Evolutionary conservation across 2,113 vertebrate species (phyloP).

Genomic region (Amia ocellicauda): DNA sequence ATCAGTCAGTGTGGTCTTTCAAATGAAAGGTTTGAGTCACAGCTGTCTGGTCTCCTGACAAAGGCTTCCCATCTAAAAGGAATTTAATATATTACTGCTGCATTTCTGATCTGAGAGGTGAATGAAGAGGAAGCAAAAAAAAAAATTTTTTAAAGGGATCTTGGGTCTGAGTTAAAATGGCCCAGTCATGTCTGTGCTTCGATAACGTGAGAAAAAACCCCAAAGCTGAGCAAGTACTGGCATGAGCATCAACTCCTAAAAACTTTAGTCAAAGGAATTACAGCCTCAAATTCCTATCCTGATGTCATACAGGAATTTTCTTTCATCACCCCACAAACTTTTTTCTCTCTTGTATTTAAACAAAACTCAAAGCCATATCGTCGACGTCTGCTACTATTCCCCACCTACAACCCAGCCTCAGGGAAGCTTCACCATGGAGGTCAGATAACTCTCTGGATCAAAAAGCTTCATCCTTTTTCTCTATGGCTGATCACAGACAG

Average conservation of each 20-base stretch:
- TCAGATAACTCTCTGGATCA: no score
- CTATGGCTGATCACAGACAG: no score
- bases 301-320: slow-evolving; percentile 25
- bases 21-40: slow-evolving; percentile 1
- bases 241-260: slow-evolving; percentile 21
- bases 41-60: neutral
- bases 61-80: neutral
- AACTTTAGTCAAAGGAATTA: neutral
- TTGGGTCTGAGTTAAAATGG: neutral
- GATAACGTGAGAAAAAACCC: slow-evolving; percentile 6
- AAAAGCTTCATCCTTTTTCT: no score
- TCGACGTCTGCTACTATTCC: no score
- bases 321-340: slow-evolving; percentile 14
- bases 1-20: neutral
- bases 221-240: slow-evolving; percentile 9
- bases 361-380: no score
- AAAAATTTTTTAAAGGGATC: no score
- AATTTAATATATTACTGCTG: neutral
- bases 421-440: neutral
- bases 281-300: slow-evolving; percentile 18
- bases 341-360: no score
- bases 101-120: neutral
- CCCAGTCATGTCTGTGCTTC: slow-evolving; percentile 3
- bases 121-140: neutral
- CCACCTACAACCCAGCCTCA: neutral